These are phyloP conservation scores for Tinea pellionella DNA, from an alignment of 2,888 invertebrate species.

Conservation along the genomic window DNA sequence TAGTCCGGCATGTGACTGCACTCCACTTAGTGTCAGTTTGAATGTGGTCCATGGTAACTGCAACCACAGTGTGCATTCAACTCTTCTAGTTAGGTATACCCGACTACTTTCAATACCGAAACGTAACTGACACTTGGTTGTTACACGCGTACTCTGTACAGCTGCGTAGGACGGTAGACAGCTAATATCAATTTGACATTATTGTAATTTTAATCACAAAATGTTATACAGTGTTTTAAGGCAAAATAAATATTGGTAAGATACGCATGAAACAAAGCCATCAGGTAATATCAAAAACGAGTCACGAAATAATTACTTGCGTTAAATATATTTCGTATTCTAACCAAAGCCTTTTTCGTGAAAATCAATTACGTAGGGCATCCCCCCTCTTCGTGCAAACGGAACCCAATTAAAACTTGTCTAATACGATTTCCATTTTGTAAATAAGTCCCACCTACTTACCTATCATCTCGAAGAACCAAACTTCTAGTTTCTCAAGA, in stretches of 20 bases:
- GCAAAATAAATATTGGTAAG: background rate
- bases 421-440: conserved; percentile 14
- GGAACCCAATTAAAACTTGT: conserved; percentile 20
- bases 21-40: too few relatives aligned
- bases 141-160: too few relatives aligned
- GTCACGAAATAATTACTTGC: conserved; percentile 13
- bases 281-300: background rate
- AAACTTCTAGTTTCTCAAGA: background rate
- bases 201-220: too few relatives aligned
- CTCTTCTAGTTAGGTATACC: too few relatives aligned
- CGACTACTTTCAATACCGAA: too few relatives aligned
- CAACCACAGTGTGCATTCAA: too few relatives aligned
- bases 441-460: conserved; percentile 10
- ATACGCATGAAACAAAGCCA: background rate
- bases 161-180: too few relatives aligned
- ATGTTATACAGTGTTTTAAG: too few relatives aligned
- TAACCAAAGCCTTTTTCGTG: conserved; percentile 19
- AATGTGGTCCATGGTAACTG: too few relatives aligned
- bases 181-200: too few relatives aligned
- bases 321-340: conserved; percentile 20
- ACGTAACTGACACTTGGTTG: too few relatives aligned
- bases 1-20: too few relatives aligned
- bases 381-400: conserved; percentile 16
- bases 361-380: conserved; percentile 21
- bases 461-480: background rate